A percentile compares a stretch with the other conserved stretches of the same genome.
Evolutionary conservation across 2,888 invertebrate genomes (phyloP).

Genomic region (Drosophila quinaria): DNA sequence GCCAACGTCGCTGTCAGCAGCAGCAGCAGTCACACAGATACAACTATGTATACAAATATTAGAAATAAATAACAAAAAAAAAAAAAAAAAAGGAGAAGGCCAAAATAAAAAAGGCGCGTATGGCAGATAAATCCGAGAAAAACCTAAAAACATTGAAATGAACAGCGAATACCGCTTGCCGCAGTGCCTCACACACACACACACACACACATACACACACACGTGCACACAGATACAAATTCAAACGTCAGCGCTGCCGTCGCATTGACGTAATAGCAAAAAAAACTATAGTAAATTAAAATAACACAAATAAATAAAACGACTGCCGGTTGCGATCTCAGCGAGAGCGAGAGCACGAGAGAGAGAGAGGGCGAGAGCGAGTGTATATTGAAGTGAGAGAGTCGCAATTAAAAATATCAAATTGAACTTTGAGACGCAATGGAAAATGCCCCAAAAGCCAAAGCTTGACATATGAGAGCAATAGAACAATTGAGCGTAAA

Average conservation of each 20-base stretch:
- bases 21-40: conserved; percentile 37
- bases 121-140: conserved; percentile 75
- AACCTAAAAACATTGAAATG: conserved; percentile 77
- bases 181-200: conserved; percentile 59
- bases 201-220: conserved; percentile 17
- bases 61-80: conserved; percentile 61
- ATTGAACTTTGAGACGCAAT: conserved; percentile 77
- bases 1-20: conserved; percentile 2
- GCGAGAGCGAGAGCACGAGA: not conserved
- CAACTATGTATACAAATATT: conserved; percentile 50
- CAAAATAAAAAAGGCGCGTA: conserved; percentile 53
- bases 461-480: conserved; percentile 39
- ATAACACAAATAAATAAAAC: conserved; percentile 77
- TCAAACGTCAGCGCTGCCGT: conserved; percentile 71
- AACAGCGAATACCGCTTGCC: conserved; percentile 71
- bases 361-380: conserved; percentile 8
- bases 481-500: conserved; percentile 39
- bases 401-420: conserved; percentile 58
- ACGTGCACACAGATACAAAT: conserved; percentile 34
- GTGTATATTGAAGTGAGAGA: conserved; percentile 15
- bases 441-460: conserved; percentile 77
- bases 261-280: conserved; percentile 80
- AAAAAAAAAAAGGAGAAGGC: conserved; percentile 43
- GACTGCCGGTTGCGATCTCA: conserved; percentile 52
- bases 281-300: conserved; percentile 69